Conservation (phyloP, 2,113 vertebrate species). For the Recurvirostra avosetta region DNA sequence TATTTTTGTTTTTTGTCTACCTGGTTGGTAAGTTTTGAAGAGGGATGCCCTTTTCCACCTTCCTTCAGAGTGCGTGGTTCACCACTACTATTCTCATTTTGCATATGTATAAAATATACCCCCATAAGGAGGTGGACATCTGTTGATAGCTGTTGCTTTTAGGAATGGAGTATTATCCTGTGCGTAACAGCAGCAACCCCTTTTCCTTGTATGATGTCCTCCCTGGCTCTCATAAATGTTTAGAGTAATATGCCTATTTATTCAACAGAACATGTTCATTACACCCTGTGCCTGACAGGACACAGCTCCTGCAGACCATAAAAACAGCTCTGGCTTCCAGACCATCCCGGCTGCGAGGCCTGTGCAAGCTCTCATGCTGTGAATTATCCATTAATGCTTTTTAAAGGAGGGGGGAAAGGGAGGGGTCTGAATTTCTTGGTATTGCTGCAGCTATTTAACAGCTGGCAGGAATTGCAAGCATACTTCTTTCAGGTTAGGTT, state of each 20-base stretch:
- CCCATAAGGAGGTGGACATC: background rate
- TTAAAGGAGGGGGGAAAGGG: too few relatives aligned
- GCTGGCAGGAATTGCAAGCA: background rate
- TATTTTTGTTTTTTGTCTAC: background rate
- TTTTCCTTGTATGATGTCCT: background rate
- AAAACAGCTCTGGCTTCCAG: background rate
- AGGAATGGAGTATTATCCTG: background rate
- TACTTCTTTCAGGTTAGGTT: background rate
- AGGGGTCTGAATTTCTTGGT: background rate
- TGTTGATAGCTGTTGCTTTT: background rate
- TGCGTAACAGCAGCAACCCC: background rate
- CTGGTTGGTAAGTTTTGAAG: background rate
- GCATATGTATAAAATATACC: background rate
- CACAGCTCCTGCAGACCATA: background rate
- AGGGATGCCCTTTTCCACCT: background rate
- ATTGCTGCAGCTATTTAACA: background rate
- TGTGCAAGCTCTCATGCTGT: accelerated
- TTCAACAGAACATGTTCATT: background rate
- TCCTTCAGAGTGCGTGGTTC: background rate
- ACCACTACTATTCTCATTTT: background rate
- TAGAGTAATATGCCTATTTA: background rate
- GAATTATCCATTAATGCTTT: background rate
- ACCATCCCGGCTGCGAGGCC: accelerated
- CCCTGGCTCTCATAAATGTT: background rate
- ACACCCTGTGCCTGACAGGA: background rate